These are phyloP conservation scores for Porites cylindrica DNA, from an alignment of 92 coral and sea anemone species.

Conservation along the genomic window DNA sequence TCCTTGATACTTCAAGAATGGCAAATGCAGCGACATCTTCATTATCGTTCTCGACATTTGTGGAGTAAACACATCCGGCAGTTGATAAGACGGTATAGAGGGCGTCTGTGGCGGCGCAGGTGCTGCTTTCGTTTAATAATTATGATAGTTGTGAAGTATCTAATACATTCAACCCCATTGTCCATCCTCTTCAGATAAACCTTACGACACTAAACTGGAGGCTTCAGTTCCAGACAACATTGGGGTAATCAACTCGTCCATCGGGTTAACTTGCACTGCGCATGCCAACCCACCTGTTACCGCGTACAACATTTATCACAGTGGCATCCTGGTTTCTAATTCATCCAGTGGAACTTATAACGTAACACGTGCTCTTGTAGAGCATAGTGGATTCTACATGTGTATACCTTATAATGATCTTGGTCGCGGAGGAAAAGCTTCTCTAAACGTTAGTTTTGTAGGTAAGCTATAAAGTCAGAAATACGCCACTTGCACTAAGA, in stretches of 20 bases:
- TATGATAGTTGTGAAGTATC: background rate
- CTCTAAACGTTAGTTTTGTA: constrained; percentile 41
- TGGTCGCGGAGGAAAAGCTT: constrained; percentile 70
- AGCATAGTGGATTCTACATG: constrained; percentile 74
- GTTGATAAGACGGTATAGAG: no score
- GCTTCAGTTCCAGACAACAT: constrained; percentile 49
- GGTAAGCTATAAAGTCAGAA: constrained; percentile 51
- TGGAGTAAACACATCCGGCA: no score
- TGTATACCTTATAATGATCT: constrained; percentile 85
- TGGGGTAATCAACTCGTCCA: constrained; percentile 54
- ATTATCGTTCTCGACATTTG: no score
- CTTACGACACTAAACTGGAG: constrained; percentile 55
- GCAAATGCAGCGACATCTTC: no score
- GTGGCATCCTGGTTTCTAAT: constrained; percentile 52
- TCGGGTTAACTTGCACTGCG: constrained; percentile 61
- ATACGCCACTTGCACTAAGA: no score
- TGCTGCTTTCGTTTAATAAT: no score
- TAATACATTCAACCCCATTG: background rate
- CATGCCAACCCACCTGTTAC: constrained; percentile 72
- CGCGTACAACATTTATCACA: constrained; percentile 60
- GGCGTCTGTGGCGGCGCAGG: no score
- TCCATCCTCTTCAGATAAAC: constrained; percentile 64
- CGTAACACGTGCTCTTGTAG: constrained; percentile 58
- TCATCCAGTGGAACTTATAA: constrained; percentile 56
- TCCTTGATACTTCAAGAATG: no score